phyloP scores from a whole-genome alignment of 2,888 invertebrate species.

The Euplexia lucipara region DNA sequence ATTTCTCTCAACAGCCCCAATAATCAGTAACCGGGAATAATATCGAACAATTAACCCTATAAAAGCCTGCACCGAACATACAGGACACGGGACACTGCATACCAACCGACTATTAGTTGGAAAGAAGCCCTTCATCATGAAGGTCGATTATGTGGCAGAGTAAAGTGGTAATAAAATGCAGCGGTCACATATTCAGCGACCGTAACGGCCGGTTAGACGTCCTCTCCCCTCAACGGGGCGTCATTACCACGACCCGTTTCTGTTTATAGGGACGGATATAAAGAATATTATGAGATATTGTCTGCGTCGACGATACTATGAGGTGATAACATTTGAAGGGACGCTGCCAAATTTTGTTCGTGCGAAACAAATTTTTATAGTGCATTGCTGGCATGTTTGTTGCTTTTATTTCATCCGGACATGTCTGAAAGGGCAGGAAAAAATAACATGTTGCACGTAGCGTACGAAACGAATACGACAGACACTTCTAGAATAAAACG shows the following conservation, averaged over 20 bases:
- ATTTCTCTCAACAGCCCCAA: conserved; percentile 26
- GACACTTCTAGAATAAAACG: neutral
- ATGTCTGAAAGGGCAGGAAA: conserved; percentile 41
- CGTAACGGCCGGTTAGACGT: conserved; percentile 88
- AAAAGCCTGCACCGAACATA: conserved; percentile 49
- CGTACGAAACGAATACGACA: conserved; percentile 2
- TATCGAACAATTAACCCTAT: conserved; percentile 53
- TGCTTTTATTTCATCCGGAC: conserved; percentile 54
- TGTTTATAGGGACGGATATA: conserved; percentile 90
- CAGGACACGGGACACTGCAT: conserved; percentile 67
- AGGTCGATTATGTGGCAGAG: conserved; percentile 90
- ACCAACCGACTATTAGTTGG: conserved; percentile 83
- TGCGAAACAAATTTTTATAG: conserved; percentile 81
- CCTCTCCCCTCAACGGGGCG: conserved; percentile 84
- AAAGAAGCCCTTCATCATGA: conserved; percentile 88
- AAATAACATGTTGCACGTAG: conserved; percentile 21
- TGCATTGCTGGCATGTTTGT: conserved; percentile 62
- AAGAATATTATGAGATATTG: conserved; percentile 90
- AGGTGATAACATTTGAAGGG: conserved; percentile 87
- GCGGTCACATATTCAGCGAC: conserved; percentile 90
- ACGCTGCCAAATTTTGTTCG: conserved; percentile 80
- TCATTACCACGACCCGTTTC: conserved; percentile 89
- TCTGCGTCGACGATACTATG: conserved; percentile 85
- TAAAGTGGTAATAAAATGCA: conserved; percentile 91
- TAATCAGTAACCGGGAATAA: conserved; percentile 18